Conservation (phyloP, 2,113 vertebrate genomes). For the Mirza zaza region DNA sequence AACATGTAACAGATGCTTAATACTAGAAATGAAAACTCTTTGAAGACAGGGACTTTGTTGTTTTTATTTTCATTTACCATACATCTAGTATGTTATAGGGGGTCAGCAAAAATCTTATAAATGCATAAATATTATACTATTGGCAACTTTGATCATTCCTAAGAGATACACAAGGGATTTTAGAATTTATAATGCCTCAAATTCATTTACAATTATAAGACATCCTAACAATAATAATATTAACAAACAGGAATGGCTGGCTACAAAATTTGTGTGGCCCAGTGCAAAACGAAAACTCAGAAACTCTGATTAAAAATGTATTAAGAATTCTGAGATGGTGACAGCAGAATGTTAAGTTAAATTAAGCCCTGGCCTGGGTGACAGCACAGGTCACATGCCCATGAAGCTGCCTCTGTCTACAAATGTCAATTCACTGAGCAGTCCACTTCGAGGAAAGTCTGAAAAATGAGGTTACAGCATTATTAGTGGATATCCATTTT, state of each 20-base stretch:
- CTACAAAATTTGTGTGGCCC: background rate
- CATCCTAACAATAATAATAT: background rate
- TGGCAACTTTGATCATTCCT: background rate
- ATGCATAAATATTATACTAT: background rate
- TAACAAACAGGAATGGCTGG: background rate
- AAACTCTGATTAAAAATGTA: background rate
- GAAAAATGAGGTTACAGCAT: background rate
- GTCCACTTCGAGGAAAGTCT: background rate
- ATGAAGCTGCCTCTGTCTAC: background rate
- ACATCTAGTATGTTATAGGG: background rate
- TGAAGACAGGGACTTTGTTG: background rate
- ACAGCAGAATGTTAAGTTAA: background rate
- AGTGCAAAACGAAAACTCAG: background rate
- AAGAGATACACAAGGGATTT: background rate
- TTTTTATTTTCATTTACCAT: background rate
- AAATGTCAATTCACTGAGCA: background rate
- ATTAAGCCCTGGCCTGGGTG: background rate
- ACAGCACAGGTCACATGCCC: background rate
- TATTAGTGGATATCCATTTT: background rate
- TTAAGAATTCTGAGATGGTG: background rate
- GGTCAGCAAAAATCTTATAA: background rate
- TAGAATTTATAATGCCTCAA: background rate
- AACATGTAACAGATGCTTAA: background rate
- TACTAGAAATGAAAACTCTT: background rate
- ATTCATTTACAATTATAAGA: background rate